Evolutionary conservation across 2,113 vertebrate species (phyloP).

Genomic region (Hippolais icterina): DNA sequence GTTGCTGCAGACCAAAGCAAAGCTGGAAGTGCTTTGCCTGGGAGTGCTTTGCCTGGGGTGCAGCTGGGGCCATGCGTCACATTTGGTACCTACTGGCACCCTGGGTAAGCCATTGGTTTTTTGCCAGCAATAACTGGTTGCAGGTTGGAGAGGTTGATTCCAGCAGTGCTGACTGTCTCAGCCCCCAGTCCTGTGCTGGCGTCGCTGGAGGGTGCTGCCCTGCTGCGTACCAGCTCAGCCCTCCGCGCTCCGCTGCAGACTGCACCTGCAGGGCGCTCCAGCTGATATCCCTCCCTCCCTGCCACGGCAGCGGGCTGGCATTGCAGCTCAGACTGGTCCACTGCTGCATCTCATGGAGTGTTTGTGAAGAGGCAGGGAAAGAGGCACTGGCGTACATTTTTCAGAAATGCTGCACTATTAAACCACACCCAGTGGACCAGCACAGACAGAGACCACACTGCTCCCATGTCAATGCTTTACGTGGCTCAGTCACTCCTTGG

Average conservation of each 20-base stretch:
- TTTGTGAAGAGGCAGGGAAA: not conserved
- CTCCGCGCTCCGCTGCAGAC: not conserved
- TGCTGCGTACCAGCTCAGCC: not conserved
- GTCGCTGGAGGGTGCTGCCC: not conserved
- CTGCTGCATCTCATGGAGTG: accelerated
- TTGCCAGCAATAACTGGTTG: not conserved
- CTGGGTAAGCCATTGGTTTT: not conserved
- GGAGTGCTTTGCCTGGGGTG: not conserved
- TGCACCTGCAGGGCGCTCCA: not conserved
- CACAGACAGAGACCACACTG: not conserved
- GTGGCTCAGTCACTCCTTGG: not conserved
- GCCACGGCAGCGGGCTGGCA: accelerated
- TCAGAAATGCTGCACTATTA: accelerated
- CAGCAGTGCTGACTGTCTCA: accelerated
- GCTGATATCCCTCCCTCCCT: not conserved
- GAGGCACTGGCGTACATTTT: not conserved
- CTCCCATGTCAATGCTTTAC: accelerated
- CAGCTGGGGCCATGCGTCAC: accelerated
- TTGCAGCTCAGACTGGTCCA: not conserved
- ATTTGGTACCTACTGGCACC: not conserved
- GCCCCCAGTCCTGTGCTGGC: not conserved
- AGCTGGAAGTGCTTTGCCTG: not conserved
- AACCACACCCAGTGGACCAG: not conserved
- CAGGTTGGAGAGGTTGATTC: not conserved
- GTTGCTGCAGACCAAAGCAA: constrained; percentile 22